These are phyloP conservation scores for Cromileptes altivelis DNA, from an alignment of 2,113 vertebrate genomes.

Conservation along the genomic window DNA sequence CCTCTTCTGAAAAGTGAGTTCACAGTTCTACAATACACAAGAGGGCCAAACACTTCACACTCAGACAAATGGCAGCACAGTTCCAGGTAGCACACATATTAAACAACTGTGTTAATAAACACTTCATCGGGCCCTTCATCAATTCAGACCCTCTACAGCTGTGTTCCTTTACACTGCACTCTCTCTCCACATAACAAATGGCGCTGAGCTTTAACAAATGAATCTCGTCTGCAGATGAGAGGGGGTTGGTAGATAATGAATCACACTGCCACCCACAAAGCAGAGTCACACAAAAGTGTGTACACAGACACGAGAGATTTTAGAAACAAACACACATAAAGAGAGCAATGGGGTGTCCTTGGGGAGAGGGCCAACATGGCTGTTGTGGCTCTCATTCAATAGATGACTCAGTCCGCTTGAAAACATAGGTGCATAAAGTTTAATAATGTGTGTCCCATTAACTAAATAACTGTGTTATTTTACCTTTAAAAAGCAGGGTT, in stretches of 20 bases:
- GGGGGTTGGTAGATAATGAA: constrained; percentile 60
- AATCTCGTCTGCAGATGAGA: constrained; percentile 62
- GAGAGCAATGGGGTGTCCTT: constrained; percentile 58
- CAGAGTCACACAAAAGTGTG: constrained; percentile 33
- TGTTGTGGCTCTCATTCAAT: constrained; percentile 37
- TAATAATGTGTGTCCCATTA: constrained; percentile 19
- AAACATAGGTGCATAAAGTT: constrained; percentile 21
- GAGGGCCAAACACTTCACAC: constrained; percentile 31
- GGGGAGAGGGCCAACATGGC: constrained; percentile 52
- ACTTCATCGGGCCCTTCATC: constrained; percentile 56
- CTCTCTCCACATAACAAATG: constrained; percentile 57
- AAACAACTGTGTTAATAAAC: constrained; percentile 61
- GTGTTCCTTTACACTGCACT: constrained; percentile 32
- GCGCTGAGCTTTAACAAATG: constrained; percentile 56
- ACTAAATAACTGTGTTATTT: constrained; percentile 22
- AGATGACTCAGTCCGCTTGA: constrained; percentile 58
- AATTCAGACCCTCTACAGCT: constrained; percentile 30
- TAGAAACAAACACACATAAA: constrained; percentile 39
- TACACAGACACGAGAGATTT: constrained; percentile 19
- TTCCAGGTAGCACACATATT: constrained; percentile 5
- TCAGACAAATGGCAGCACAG: constrained; percentile 28
- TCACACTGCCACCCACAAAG: constrained; percentile 62
- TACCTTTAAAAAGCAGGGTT: constrained; percentile 17
- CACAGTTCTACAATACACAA: constrained; percentile 8
- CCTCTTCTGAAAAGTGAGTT: not conserved